phyloP scores from a whole-genome alignment of 2,797 vertebrate species.

The Peromyscus attwateri region DNA sequence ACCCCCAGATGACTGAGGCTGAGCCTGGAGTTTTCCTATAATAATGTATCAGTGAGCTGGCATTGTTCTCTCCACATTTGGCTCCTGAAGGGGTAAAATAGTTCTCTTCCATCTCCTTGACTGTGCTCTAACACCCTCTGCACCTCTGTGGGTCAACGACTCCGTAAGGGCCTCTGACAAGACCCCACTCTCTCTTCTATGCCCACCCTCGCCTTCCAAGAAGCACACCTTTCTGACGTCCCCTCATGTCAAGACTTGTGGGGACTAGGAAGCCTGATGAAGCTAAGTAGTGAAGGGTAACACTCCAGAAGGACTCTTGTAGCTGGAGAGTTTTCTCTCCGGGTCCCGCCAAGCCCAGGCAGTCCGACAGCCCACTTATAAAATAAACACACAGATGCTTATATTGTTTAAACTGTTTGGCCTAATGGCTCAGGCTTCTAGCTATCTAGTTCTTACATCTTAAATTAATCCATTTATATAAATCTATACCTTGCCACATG shows the following conservation, averaged over 20 bases:
- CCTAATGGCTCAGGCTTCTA: too few species aligned
- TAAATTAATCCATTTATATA: too few species aligned
- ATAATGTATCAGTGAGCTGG: not conserved
- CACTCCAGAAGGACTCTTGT: not conserved
- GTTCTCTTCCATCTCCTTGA: not conserved
- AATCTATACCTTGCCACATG: too few species aligned
- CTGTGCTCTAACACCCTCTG: not conserved
- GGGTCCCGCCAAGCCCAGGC: too few species aligned
- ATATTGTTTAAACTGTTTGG: too few species aligned
- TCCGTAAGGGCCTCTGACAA: not conserved
- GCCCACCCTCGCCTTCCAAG: not conserved
- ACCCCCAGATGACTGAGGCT: not conserved
- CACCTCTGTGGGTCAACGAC: rapidly evolving
- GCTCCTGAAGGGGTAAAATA: not conserved
- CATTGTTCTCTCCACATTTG: not conserved
- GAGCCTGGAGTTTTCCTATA: not conserved
- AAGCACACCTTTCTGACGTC: not conserved
- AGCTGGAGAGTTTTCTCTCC: too few species aligned
- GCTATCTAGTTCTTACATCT: too few species aligned
- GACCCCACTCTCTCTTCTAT: not conserved
- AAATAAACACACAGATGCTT: too few species aligned
- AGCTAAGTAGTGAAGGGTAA: not conserved
- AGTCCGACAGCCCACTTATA: too few species aligned
- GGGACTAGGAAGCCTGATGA: not conserved
- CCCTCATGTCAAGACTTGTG: not conserved